Percentiles rank a stretch among this genome's conserved stretches.
These are phyloP conservation scores for Phylloscopus whistleri DNA, from an alignment of 2,113 vertebrate species.

Conservation along the genomic window DNA sequence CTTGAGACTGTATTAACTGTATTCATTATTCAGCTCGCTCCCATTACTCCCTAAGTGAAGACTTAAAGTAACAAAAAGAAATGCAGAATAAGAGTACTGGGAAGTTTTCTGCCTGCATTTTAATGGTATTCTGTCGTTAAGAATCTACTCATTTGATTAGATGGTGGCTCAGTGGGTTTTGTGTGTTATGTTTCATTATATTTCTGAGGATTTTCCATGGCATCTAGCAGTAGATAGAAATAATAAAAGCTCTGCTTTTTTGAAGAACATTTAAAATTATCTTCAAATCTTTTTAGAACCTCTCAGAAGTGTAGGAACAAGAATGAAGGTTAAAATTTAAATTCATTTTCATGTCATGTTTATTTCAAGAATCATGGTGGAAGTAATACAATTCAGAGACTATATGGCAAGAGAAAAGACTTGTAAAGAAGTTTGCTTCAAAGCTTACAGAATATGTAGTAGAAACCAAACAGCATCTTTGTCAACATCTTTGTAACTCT, in stretches of 20 bases:
- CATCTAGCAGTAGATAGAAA: neutral
- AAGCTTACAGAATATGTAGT: neutral
- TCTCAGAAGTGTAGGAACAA: neutral
- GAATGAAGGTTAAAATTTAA: neutral
- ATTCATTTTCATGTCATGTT: neutral
- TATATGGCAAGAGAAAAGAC: neutral
- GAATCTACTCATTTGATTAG: constrained; percentile 22
- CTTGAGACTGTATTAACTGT: neutral
- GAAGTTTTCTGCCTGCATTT: constrained; percentile 5
- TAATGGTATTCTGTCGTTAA: neutral
- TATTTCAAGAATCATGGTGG: neutral
- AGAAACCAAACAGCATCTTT: neutral
- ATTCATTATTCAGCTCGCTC: constrained; percentile 22
- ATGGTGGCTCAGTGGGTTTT: neutral
- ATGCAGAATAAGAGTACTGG: neutral
- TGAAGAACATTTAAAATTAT: neutral
- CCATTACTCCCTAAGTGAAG: constrained; percentile 20
- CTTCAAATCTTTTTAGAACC: neutral
- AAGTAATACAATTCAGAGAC: neutral
- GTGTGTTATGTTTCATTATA: constrained; percentile 8
- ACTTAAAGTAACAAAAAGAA: constrained; percentile 25
- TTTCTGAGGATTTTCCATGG: constrained; percentile 19
- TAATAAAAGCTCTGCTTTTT: neutral
- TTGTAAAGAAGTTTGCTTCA: neutral
- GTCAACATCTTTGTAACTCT: neutral